These are phyloP conservation scores for Pomatostomus ruficeps DNA, from an alignment of 2,113 vertebrate species.

Conservation along the genomic window DNA sequence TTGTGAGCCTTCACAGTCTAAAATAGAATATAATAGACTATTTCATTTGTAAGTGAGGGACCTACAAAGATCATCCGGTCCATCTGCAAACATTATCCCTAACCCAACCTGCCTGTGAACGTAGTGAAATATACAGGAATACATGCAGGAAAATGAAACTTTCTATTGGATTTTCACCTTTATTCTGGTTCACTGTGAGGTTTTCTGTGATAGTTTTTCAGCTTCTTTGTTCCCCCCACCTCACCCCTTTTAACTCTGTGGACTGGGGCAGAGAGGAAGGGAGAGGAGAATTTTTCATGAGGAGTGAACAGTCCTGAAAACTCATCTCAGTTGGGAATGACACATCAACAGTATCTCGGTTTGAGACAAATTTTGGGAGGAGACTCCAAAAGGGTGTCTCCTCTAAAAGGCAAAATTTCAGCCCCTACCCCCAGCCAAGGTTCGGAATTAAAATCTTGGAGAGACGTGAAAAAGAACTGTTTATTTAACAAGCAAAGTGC, in stretches of 20 bases:
- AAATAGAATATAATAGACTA: not conserved
- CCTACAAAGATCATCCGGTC: not conserved
- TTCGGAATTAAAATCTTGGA: too few relatives aligned
- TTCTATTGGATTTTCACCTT: not conserved
- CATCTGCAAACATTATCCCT: not conserved
- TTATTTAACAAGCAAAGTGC: too few relatives aligned
- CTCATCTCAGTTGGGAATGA: not conserved
- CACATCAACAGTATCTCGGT: not conserved
- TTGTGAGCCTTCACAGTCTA: not conserved
- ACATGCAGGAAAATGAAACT: not conserved
- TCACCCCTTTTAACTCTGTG: not conserved
- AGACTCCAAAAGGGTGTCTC: too few relatives aligned
- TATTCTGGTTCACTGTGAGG: not conserved
- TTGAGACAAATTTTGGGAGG: too few relatives aligned
- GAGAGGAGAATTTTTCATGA: not conserved
- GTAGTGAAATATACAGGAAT: not conserved
- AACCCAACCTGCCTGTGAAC: not conserved
- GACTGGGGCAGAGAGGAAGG: not conserved
- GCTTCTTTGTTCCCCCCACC: not conserved
- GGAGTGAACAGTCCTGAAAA: not conserved
- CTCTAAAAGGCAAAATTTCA: too few relatives aligned
- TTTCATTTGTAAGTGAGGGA: not conserved
- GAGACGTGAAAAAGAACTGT: too few relatives aligned
- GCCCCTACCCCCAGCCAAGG: too few relatives aligned
- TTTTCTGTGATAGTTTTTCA: not conserved